A percentile compares a stretch with the other conserved stretches of the same genome.
phyloP scores from a whole-genome alignment of 2,888 invertebrate species.

The Papilio demoleus region DNA sequence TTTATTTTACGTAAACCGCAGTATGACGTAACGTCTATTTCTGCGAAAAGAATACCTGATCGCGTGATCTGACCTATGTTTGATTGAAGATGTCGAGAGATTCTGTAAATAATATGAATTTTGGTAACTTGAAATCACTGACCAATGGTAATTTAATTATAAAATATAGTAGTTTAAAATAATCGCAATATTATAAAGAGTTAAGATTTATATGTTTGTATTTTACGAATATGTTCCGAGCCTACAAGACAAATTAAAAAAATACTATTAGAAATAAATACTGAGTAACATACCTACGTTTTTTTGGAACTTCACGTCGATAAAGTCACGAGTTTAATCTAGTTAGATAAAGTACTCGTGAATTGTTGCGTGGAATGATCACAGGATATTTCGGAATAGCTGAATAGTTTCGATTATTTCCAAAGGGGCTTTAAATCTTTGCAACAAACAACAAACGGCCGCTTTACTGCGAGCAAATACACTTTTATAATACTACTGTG shows the following conservation, averaged over 20 bases:
- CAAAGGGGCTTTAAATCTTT: slow-evolving; percentile 21
- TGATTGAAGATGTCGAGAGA: slow-evolving; percentile 20
- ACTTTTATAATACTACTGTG: slow-evolving; percentile 4
- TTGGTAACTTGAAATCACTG: not conserved
- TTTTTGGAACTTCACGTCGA: no score
- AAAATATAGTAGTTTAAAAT: no score
- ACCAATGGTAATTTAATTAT: not conserved
- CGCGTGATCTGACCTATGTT: slow-evolving; percentile 27
- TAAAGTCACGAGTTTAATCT: no score
- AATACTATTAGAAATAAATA: no score
- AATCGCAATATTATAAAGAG: no score
- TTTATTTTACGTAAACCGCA: slow-evolving; percentile 4
- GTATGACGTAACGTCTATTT: slow-evolving; percentile 22
- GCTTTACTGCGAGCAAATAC: slow-evolving; percentile 11
- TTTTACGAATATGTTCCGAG: no score
- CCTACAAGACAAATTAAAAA: no score
- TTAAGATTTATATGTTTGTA: no score
- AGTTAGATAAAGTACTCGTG: no score
- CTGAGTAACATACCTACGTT: no score
- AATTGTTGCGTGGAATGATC: not conserved
- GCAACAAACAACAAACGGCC: not conserved
- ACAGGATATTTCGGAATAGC: not conserved
- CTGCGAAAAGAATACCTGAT: slow-evolving; percentile 4
- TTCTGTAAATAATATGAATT: slow-evolving; percentile 9
- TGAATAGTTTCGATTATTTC: not conserved